Evolutionary conservation across 2,888 invertebrate genomes (phyloP).

Genomic region (Bhutanitis thaidina): DNA sequence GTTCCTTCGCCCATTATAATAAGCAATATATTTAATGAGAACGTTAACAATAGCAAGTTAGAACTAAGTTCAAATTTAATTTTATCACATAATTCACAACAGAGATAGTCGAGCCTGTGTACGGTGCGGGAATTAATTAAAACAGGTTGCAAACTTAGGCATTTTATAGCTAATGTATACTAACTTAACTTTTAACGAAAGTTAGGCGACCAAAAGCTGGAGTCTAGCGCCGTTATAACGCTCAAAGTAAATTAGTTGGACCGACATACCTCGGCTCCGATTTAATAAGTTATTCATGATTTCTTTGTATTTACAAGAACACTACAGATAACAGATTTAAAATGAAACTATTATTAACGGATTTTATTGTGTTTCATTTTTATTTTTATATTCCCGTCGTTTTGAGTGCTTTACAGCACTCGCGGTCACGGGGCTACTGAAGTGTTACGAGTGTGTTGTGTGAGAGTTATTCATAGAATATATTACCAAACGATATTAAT

Average conservation of each 20-base stretch:
- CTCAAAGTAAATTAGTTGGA: background rate
- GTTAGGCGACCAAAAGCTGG: background rate
- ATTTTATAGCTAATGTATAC: slow-evolving; percentile 5
- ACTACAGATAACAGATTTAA: no score
- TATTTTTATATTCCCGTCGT: no score
- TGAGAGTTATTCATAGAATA: no score
- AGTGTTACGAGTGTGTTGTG: no score
- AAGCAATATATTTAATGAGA: background rate
- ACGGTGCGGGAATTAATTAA: background rate
- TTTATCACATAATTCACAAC: background rate
- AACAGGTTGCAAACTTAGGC: background rate
- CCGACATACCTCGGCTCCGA: no score
- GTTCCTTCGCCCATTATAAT: background rate
- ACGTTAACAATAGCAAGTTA: background rate
- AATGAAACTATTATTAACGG: no score
- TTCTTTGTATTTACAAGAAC: no score
- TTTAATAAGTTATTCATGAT: no score
- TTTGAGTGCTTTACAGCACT: no score
- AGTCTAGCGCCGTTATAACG: background rate
- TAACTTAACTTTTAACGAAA: background rate
- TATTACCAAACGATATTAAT: no score
- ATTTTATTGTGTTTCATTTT: no score
- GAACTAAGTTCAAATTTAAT: background rate
- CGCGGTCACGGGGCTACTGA: no score
- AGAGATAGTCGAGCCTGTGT: background rate